Percentiles rank a stretch among this genome's conserved stretches.
Conservation (phyloP, 2,888 invertebrate genomes). For the Cyclophora punctaria region DNA sequence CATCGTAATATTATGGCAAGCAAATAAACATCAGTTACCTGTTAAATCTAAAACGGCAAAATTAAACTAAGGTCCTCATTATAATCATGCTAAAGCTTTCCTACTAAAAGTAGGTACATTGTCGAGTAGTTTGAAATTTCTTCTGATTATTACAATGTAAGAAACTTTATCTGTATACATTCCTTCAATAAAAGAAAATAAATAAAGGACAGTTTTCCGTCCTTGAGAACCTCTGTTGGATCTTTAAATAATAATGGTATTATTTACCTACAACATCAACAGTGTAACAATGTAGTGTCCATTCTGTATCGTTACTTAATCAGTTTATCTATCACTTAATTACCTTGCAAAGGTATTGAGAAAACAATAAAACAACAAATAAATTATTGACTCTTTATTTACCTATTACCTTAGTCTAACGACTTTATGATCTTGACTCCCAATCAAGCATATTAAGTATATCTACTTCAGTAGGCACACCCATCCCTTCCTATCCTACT, state of each 20-base stretch:
- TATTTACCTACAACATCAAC: slow-evolving; percentile 25
- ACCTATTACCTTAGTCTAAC: slow-evolving; percentile 2
- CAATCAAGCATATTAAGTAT: too few species aligned
- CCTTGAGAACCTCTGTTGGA: slow-evolving; percentile 29
- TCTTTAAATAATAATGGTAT: slow-evolving; percentile 8
- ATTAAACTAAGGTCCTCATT: slow-evolving; percentile 24
- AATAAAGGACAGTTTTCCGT: slow-evolving; percentile 45
- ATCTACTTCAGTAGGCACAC: too few species aligned
- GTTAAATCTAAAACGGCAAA: slow-evolving; percentile 16
- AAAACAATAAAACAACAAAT: slow-evolving; percentile 52
- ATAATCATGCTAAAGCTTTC: slow-evolving; percentile 66
- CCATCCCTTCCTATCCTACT: too few species aligned
- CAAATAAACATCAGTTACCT: too few species aligned
- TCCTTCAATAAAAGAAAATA: slow-evolving; percentile 23
- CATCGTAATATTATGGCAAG: too few species aligned
- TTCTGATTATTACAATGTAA: slow-evolving; percentile 63
- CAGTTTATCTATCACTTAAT: slow-evolving; percentile 41
- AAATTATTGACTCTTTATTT: slow-evolving; percentile 8
- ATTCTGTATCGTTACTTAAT: slow-evolving; percentile 39
- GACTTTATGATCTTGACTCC: too few species aligned
- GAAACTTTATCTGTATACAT: slow-evolving; percentile 58
- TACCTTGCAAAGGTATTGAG: slow-evolving; percentile 69
- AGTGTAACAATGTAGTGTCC: slow-evolving; percentile 48
- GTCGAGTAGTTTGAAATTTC: slow-evolving; percentile 61
- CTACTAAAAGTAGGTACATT: slow-evolving; percentile 56